Base-by-base conservation (phyloP, 1,140 invertebrate genomes). In the Carposina sasakii region DNA sequence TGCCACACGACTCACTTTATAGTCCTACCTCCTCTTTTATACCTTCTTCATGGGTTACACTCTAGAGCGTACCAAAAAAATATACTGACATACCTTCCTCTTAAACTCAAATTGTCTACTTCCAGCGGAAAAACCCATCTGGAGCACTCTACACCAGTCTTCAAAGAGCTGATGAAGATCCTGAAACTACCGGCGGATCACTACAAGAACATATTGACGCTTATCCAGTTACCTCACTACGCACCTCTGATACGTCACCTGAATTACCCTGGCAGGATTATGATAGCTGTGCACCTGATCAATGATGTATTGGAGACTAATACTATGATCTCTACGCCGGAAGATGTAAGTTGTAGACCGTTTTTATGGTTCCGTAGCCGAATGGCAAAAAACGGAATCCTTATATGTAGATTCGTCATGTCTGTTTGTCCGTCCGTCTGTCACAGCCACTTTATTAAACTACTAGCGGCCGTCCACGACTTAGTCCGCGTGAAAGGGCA, bases 121-220 rank as follows among this genome's bases (percentile, higher is more conserved):
- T 3, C 22, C 53, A 82, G 79, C 22, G 75, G 76, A 12, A 77
- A 77, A 60, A 59, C 67, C 9, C 57, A 76, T 16, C 81, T 97
- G 26, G 92, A 95, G 61, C 91, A 92, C 68, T 92, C 93, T 58
- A 93, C 91, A 53, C 88, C 92, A 17, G 92, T 98, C 2, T 96
- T 95, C 23, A 93, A 94, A 68, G 98, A 99, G 81, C 85, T 99
- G 52, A 92, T 94, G 57, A 92, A 96, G 65, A 89, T 99, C 39
- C 89, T 99, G 71, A 96, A 97, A 81, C 94, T 99, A 39, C 97
- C 98, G 6, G 89, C 98, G 12, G 96, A 99, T 70, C 93, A 94
- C 67, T 99, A 98, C 76, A 97, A 96, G 74, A 94, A 98, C 76
- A 90, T 98, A 10, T 85, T 98, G 16, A 95, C 92, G 0, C 89